Base-by-base conservation (phyloP, 2,113 vertebrate genomes). In the Petrocephalus microphthalmus region DNA sequence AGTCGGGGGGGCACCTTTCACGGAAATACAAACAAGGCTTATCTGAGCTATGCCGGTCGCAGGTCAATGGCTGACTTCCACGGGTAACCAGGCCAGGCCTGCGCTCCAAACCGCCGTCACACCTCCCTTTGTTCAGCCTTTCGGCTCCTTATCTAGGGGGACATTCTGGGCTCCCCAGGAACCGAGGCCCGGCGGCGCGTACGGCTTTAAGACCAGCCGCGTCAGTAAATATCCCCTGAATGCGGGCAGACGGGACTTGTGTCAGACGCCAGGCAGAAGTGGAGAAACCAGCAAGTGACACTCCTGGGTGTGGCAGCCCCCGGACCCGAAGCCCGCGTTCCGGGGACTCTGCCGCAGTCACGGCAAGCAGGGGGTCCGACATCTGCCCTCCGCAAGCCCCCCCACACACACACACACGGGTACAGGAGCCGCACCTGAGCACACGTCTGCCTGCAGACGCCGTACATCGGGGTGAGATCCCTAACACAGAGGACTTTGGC, bases 361-460 rank as follows among this genome's bases (percentile, higher is more conserved):
- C 91, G 92, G 91, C 91, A 92, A 94, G 91, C 95, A 94, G 94
- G 94, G 93, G 94, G 92, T 90, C 89, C 89, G 15, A 13, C 81
- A 74, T 51, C 47, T 20, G 51, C 88, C 88, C 91, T 90, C 84
- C 84, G 87, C 20, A 86, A 45, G 8, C 64, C 87, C 64, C 87
- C 85, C 84, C 85, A 74, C 47, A 19, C 87, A 42, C 60, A 19
- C 47, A 83, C 56, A 15, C 89, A 37, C 29, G 49, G 90, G 90
- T 92, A 94, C 22, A 10, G 17, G 5, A 81, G 15, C 6, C 89
- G 85, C 90, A 90, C 90, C 91, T 94, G 93, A 94, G 94, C 89
- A 90, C 93, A 93, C 93, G 93, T 93, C 94, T 91, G 94, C 92
- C 94, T 92, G 92, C 91, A 93, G 94, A 94, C 93, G 94, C 93